Evolutionary conservation across 2,113 vertebrate genomes (phyloP), one percentile per base, ranked within the genome.

Genomic region (Toxostoma redivivum): DNA sequence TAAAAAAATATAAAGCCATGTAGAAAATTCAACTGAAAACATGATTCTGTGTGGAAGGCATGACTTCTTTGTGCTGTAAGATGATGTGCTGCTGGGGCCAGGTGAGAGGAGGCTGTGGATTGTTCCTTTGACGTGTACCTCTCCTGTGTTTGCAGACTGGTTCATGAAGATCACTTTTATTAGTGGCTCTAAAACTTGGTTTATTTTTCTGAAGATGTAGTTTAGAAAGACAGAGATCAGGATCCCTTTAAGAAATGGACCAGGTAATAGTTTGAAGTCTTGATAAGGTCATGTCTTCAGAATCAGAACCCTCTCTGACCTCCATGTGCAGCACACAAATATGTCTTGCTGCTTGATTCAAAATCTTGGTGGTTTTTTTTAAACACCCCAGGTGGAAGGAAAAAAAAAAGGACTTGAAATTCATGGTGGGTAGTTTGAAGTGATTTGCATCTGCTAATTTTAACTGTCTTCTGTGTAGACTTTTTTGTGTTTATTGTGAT

Each of bases 61-160:
- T 5, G 6, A 14, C 28, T 67, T 18, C 10, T 47, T 50, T 4
- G 5, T 0, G 0, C 15, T 42, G 9, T 20, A 3, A 19, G 24
- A 35, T 1, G 7, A 1, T 8, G n/a, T 0, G 0, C 31, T 66
- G 23, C 30, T 53, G 47, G 44, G 24, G 1, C 2, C 28, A 23
- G 37, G 8, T 20, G 40, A 42, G 35, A 10, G 10, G 35, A 90
- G 37, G 23, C 38, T 40, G 14, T 24, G 21, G 15, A 11, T 33
- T 73, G 14, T 33, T 77, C 10, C 22, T 84, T 54, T 40, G 66
- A 17, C 6, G 1, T 9, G 11, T 47, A 3, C 19, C 19, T 81
- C 28, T 85, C 44, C 37, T 74, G 45, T 61, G 30, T 27, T 51
- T 65, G 65, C 22, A 60, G 57, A 12, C 60, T 78, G 56, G 10